Evolutionary conservation across 2,888 invertebrate species (phyloP).

Genomic region (Sarcophaga rosellei): DNA sequence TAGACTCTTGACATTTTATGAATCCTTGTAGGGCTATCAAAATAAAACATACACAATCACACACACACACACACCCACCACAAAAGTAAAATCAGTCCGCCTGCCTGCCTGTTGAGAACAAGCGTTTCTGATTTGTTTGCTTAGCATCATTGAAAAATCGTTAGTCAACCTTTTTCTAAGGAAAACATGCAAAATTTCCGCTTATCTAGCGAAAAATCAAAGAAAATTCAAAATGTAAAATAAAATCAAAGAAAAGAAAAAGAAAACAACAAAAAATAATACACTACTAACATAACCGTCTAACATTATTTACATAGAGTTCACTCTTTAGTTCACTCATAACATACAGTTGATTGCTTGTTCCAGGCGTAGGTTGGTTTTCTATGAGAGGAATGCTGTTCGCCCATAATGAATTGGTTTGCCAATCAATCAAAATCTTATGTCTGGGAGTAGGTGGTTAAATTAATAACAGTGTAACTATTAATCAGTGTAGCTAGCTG

Average conservation of each 20-base stretch:
- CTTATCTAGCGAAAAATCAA: not conserved
- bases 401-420: conserved; percentile 40
- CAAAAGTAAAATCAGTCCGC: conserved; percentile 5
- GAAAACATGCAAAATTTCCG: conserved; percentile 22
- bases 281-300: not conserved
- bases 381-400: not conserved
- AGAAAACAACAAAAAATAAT: not conserved
- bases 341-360: not conserved
- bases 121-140: conserved; percentile 41
- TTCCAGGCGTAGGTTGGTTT: not conserved
- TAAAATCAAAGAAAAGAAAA: not conserved
- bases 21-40: conserved; percentile 37
- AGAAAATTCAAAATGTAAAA: not conserved
- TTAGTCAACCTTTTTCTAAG: conserved; percentile 63
- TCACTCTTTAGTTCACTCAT: not conserved
- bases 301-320: not conserved
- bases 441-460: not conserved
- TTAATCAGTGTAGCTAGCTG: not conserved
- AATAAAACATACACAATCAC: conserved; percentile 16
- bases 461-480: conserved; percentile 8
- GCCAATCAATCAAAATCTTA: conserved; percentile 60
- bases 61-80: conserved; percentile 12
- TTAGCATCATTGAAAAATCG: conserved; percentile 52
- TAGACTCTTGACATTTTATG: conserved; percentile 54
- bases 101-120: not conserved